A percentile compares a stretch with the other conserved stretches of the same genome.
Evolutionary conservation across 2,113 vertebrate species (phyloP).

Genomic region (Epinephelus moara): DNA sequence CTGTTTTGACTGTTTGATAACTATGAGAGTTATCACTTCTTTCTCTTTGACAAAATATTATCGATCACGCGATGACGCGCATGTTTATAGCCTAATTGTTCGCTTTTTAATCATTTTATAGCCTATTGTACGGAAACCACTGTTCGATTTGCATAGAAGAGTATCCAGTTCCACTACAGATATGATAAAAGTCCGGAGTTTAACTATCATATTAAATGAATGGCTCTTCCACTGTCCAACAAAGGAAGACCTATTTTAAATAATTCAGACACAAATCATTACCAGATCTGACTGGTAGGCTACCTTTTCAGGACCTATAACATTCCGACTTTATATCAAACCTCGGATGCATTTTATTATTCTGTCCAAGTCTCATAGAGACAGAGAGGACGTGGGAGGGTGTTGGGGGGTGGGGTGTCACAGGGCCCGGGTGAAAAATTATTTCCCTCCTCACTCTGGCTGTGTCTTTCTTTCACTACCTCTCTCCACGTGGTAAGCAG

Average conservation of each 20-base stretch:
- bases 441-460: conserved; percentile 53
- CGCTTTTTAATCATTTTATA: conserved; percentile 7
- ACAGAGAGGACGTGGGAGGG: background rate
- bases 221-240: background rate
- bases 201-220: background rate
- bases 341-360: conserved; percentile 54
- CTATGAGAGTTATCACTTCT: conserved; percentile 20
- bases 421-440: conserved; percentile 58
- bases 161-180: background rate
- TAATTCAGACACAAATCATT: conserved; percentile 5
- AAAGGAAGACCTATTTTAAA: conserved; percentile 9
- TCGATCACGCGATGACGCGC: conserved; percentile 9
- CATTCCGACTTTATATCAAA: conserved; percentile 27
- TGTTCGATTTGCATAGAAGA: conserved; percentile 17
- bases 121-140: conserved; percentile 19
- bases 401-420: conserved; percentile 21
- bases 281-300: background rate
- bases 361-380: conserved; percentile 40
- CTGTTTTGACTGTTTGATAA: conserved; percentile 6
- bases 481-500: conserved; percentile 78
- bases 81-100: conserved; percentile 17
- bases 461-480: conserved; percentile 66
- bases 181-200: background rate
- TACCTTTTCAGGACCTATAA: background rate
- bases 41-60: background rate